phyloP scores from a whole-genome alignment of 2,888 invertebrate genomes.

The Microplitis manilae region DNA sequence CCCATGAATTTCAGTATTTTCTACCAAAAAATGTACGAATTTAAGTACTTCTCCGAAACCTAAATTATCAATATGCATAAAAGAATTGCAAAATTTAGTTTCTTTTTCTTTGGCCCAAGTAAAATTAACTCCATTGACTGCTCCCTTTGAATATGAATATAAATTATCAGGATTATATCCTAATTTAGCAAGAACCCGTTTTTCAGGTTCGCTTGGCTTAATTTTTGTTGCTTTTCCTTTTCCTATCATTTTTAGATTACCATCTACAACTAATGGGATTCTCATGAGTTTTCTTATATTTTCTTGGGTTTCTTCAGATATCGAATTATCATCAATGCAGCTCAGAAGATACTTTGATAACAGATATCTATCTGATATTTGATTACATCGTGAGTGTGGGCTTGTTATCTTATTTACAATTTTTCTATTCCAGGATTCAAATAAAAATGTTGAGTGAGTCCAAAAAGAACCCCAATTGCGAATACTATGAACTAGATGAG shows the following conservation, averaged over 20 bases:
- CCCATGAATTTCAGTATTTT: neutral
- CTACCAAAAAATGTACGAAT: neutral
- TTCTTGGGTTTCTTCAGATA: too few relatives aligned
- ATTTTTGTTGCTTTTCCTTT: too few relatives aligned
- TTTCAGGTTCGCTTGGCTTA: too few relatives aligned
- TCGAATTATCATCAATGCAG: too few relatives aligned
- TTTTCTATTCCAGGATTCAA: constrained; percentile 15
- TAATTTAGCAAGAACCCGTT: constrained; percentile 50
- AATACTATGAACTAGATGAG: constrained; percentile 9
- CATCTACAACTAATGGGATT: too few relatives aligned
- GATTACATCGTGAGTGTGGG: neutral
- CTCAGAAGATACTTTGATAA: neutral
- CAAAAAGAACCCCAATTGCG: constrained; percentile 12
- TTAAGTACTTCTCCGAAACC: neutral
- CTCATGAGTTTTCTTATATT: constrained; percentile 31
- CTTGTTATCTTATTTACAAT: neutral
- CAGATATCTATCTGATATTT: neutral
- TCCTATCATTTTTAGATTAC: too few relatives aligned
- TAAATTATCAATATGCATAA: neutral
- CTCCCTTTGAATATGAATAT: constrained; percentile 46
- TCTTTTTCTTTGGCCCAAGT: neutral
- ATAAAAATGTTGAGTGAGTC: constrained; percentile 7
- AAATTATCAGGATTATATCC: constrained; percentile 39
- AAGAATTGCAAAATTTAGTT: neutral
- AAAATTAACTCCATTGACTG: neutral